Evolutionary conservation across 2,113 vertebrate genomes (phyloP).

Genomic region (Nothobranchius kuhntae): DNA sequence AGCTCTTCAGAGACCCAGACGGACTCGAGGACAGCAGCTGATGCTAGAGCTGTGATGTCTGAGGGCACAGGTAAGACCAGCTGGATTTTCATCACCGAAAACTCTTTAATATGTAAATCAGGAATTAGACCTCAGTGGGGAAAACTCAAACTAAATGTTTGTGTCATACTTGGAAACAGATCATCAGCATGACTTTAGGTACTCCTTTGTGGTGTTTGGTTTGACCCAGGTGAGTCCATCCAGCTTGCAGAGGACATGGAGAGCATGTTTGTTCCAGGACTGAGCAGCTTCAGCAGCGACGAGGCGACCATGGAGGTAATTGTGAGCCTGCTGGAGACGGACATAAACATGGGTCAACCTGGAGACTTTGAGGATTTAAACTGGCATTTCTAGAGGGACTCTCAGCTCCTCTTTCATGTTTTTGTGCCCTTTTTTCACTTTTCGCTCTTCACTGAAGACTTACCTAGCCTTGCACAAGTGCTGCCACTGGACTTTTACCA

Average conservation of each 20-base stretch:
- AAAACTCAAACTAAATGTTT: no score
- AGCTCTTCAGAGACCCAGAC: slow-evolving; percentile 50
- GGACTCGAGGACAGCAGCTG: slow-evolving; percentile 37
- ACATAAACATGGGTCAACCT: slow-evolving; percentile 87
- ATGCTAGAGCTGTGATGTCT: slow-evolving; percentile 19
- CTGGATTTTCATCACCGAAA: neutral
- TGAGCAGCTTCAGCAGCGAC: slow-evolving; percentile 90
- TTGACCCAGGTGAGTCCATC: slow-evolving; percentile 67
- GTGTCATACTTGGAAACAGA: no score
- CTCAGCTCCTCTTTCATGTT: neutral
- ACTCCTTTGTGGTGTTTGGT: neutral
- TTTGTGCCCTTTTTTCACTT: slow-evolving; percentile 22
- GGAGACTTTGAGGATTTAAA: slow-evolving; percentile 92
- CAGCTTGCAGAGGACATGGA: slow-evolving; percentile 62
- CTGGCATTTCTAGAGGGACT: slow-evolving; percentile 80
- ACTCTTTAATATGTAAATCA: no score
- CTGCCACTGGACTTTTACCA: slow-evolving; percentile 24
- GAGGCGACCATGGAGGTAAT: slow-evolving; percentile 96
- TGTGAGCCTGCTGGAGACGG: slow-evolving; percentile 94
- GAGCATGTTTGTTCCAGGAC: slow-evolving; percentile 75
- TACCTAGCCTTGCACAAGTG: slow-evolving; percentile 15
- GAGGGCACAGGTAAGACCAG: slow-evolving; percentile 46
- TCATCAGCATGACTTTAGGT: no score
- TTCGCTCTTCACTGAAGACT: slow-evolving; percentile 2
- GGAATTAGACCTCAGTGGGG: no score